Conservation (phyloP, 1,140 invertebrate genomes). For the Drosophila simulans region DNA sequence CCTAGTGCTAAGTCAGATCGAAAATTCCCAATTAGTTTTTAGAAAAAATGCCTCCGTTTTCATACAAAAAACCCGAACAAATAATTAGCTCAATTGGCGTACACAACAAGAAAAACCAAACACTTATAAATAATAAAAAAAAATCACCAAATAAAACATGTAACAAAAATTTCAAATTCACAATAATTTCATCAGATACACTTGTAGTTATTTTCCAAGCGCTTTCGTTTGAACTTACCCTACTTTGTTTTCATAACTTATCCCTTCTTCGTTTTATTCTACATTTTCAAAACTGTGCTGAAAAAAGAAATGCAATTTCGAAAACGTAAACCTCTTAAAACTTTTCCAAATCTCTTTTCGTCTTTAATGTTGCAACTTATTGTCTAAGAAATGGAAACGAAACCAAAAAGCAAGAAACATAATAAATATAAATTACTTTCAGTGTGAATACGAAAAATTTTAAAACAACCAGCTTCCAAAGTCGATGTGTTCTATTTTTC, state of each 20-base stretch:
- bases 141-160: slow-evolving; percentile 30
- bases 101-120: slow-evolving; percentile 18
- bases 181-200: slow-evolving; percentile 15
- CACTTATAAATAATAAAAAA: slow-evolving; percentile 14
- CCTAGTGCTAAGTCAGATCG: slow-evolving; percentile 50
- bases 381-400: slow-evolving; percentile 76
- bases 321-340: slow-evolving; percentile 49
- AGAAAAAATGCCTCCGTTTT: slow-evolving; percentile 67
- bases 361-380: slow-evolving; percentile 85
- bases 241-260: neutral
- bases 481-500: slow-evolving; percentile 42
- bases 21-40: slow-evolving; percentile 33
- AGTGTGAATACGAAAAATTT: slow-evolving; percentile 49
- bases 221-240: slow-evolving; percentile 12
- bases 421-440: slow-evolving; percentile 50
- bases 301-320: slow-evolving; percentile 29
- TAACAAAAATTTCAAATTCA: slow-evolving; percentile 31
- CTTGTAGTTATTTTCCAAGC: slow-evolving; percentile 18
- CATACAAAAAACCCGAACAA: slow-evolving; percentile 18
- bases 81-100: slow-evolving; percentile 48
- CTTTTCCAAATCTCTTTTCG: slow-evolving; percentile 80
- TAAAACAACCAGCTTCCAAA: slow-evolving; percentile 16
- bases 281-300: slow-evolving; percentile 23
- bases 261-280: slow-evolving; percentile 18
- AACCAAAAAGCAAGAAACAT: slow-evolving; percentile 34